A percentile compares a stretch with the other conserved stretches of the same genome.
Conservation (phyloP, 2,888 invertebrate genomes). For the Leuctra nigra region DNA sequence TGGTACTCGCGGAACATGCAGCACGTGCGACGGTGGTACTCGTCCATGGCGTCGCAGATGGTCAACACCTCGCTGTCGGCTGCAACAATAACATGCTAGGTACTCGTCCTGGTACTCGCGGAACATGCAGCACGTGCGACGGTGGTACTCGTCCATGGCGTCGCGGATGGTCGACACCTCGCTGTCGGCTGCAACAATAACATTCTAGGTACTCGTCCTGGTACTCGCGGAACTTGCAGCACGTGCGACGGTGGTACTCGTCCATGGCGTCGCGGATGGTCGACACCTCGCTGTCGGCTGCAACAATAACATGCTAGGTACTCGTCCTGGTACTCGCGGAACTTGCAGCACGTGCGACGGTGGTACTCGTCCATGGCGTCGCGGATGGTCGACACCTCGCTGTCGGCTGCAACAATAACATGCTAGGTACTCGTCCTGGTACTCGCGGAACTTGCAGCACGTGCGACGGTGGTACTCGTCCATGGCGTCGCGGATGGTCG, state of each 20-base stretch:
- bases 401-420: slow-evolving; percentile 40
- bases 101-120: slow-evolving; percentile 50
- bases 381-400: slow-evolving; percentile 45
- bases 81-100: no score
- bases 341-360: slow-evolving; percentile 54
- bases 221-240: slow-evolving; percentile 55
- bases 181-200: slow-evolving; percentile 41
- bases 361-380: slow-evolving; percentile 53
- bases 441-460: slow-evolving; percentile 57
- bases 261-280: slow-evolving; percentile 50
- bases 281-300: slow-evolving; percentile 42
- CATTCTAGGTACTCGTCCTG: slow-evolving; percentile 48
- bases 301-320: slow-evolving; percentile 47
- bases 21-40: no score
- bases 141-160: slow-evolving; percentile 53
- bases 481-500: slow-evolving; percentile 49
- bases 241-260: slow-evolving; percentile 54
- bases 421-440: slow-evolving; percentile 46
- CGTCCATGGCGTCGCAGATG: no score
- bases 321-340: slow-evolving; percentile 49
- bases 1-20: no score
- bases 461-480: slow-evolving; percentile 53
- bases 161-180: slow-evolving; percentile 45
- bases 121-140: slow-evolving; percentile 57
- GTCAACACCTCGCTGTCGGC: no score